Percentiles rank a stretch among this genome's conserved stretches.
phyloP scores from a whole-genome alignment of 2,888 invertebrate genomes.

The Eucriotettix oculatus region DNA sequence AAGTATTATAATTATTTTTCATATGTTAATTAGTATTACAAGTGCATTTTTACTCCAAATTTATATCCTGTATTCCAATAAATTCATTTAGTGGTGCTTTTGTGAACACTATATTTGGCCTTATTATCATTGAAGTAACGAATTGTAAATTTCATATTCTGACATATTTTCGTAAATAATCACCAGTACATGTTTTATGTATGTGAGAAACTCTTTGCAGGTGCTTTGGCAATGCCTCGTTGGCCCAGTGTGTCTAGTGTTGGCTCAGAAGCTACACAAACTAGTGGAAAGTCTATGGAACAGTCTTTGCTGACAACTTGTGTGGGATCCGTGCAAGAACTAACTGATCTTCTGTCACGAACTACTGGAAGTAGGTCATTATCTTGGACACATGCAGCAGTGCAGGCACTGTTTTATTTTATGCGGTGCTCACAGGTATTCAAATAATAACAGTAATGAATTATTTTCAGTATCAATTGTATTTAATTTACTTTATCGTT shows the following conservation, averaged over 20 bases:
- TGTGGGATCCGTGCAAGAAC: constrained; percentile 65
- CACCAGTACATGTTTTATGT: constrained; percentile 7
- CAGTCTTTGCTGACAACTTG: constrained; percentile 71
- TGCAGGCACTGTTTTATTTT: constrained; percentile 73
- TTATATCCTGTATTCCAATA: no score
- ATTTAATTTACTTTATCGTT: neutral
- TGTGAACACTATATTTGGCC: neutral
- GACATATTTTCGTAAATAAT: neutral
- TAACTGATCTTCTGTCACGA: constrained; percentile 46
- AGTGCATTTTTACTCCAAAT: no score
- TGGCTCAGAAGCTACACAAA: constrained; percentile 11
- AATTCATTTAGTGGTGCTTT: no score
- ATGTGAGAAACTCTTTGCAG: constrained; percentile 24
- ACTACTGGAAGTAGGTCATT: constrained; percentile 33
- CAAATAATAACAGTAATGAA: neutral
- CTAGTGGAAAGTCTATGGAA: constrained; percentile 30
- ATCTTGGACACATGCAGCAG: constrained; percentile 37
- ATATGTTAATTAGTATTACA: no score
- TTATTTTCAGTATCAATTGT: neutral
- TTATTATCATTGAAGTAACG: neutral
- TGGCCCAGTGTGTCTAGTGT: constrained; percentile 40
- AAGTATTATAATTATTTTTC: no score
- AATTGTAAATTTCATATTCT: neutral
- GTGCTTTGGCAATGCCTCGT: constrained; percentile 66
- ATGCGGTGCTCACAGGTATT: constrained; percentile 74